A percentile compares a stretch with the other conserved stretches of the same genome.
Evolutionary conservation across 1,140 invertebrate genomes (phyloP).

Genomic region (Gryllus bimaculatus): DNA sequence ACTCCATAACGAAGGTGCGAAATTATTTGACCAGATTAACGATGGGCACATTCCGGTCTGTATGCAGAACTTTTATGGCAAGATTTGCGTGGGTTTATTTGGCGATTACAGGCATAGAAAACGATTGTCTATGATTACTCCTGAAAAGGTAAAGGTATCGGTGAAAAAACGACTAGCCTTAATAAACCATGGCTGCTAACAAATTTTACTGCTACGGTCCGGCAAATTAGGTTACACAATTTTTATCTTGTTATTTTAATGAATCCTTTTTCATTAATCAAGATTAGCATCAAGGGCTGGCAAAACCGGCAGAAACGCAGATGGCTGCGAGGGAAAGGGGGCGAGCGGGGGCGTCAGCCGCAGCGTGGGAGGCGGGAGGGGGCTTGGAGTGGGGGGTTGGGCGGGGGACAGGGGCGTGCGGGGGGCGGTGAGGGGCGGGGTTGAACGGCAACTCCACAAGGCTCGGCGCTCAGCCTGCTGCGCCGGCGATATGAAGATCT

Average conservation of each 20-base stretch:
- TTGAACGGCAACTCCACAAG: too few relatives aligned
- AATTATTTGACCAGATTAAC: too few relatives aligned
- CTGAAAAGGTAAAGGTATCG: too few relatives aligned
- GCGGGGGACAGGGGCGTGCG: too few relatives aligned
- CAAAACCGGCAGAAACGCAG: background rate
- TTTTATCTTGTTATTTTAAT: background rate
- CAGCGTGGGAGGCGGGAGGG: background rate
- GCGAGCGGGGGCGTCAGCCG: background rate
- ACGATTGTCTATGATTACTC: too few relatives aligned
- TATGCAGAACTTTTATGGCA: too few relatives aligned
- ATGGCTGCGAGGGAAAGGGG: background rate
- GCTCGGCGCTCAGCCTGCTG: background rate
- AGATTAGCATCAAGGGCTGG: background rate
- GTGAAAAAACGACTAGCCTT: background rate
- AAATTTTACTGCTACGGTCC: background rate
- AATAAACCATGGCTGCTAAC: background rate
- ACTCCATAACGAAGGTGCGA: too few relatives aligned
- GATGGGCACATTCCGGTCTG: too few relatives aligned
- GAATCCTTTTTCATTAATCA: slow-evolving; percentile 5
- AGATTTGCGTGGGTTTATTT: too few relatives aligned
- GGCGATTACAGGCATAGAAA: too few relatives aligned
- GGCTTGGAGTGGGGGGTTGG: background rate
- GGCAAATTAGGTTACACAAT: background rate
- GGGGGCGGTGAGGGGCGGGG: too few relatives aligned
- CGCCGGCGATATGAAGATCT: background rate